Conservation (phyloP, 2,797 vertebrate species). For the Malacoraja senta region DNA sequence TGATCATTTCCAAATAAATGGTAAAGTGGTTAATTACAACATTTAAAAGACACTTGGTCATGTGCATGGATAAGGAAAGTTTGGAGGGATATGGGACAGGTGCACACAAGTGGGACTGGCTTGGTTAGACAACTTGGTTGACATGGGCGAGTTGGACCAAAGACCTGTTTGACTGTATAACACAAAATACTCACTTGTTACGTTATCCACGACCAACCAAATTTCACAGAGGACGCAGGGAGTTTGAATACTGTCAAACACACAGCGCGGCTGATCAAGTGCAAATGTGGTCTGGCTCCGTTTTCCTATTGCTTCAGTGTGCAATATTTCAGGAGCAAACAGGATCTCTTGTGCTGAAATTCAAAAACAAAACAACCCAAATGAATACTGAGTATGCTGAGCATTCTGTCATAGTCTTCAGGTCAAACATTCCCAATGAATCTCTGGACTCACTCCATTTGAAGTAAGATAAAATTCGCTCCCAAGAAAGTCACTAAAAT, state of each 20-base stretch:
- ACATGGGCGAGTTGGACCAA: too few relatives aligned
- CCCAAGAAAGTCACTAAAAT: background rate
- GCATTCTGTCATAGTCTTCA: constrained; percentile 38
- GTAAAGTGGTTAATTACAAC: too few relatives aligned
- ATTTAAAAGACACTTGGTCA: too few relatives aligned
- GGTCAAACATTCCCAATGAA: constrained; percentile 35
- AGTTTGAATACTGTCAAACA: constrained; percentile 43
- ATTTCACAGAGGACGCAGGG: background rate
- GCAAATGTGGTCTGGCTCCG: constrained; percentile 55
- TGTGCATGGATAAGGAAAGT: too few relatives aligned
- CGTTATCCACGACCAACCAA: constrained; percentile 40
- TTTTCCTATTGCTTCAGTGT: constrained; percentile 48
- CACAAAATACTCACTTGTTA: background rate
- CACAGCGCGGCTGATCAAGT: constrained; percentile 51
- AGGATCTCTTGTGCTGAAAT: constrained; percentile 46
- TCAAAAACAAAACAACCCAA: background rate
- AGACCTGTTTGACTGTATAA: too few relatives aligned
- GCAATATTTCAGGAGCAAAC: constrained; percentile 50
- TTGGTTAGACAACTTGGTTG: too few relatives aligned
- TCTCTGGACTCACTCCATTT: background rate
- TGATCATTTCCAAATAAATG: background rate
- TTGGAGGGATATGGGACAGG: too few relatives aligned
- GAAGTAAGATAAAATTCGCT: background rate
- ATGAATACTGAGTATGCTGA: fast-evolving
- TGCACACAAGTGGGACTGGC: too few relatives aligned